Conservation (phyloP, 2,888 invertebrate species). For the Limnephilus marmoratus region DNA sequence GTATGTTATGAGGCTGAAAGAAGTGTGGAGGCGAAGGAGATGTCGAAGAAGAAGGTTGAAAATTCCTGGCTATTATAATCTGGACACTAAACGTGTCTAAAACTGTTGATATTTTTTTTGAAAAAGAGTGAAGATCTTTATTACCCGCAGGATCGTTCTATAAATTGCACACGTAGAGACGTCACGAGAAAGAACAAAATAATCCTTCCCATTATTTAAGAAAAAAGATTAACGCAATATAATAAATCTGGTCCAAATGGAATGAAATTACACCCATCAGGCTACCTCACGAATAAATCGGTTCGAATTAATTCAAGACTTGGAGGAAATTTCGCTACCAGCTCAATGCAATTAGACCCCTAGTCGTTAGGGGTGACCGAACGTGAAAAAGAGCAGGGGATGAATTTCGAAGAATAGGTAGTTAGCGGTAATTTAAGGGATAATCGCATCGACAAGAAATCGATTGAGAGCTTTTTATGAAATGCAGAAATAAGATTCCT, state of each 20-base stretch:
- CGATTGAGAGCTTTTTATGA: neutral
- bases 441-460: neutral
- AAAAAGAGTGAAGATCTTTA: no score
- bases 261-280: slow-evolving; percentile 4
- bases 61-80: neutral
- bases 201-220: neutral
- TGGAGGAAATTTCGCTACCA: slow-evolving; percentile 35
- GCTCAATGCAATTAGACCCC: slow-evolving; percentile 31
- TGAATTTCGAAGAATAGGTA: neutral
- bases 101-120: no score
- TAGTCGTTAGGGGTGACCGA: slow-evolving; percentile 32
- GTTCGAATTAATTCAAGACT: slow-evolving; percentile 37
- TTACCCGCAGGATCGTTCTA: no score
- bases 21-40: neutral
- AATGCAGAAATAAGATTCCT: no score
- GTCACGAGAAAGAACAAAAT: neutral
- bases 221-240: neutral
- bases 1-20: neutral
- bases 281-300: slow-evolving; percentile 24
- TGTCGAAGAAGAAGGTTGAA: neutral
- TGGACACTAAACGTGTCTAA: neutral
- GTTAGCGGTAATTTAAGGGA: neutral
- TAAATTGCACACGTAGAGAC: neutral
- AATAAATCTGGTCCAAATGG: neutral
- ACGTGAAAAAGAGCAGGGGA: neutral